Conservation (phyloP, 2,797 vertebrate species). For the Tragelaphus oryx region DNA sequence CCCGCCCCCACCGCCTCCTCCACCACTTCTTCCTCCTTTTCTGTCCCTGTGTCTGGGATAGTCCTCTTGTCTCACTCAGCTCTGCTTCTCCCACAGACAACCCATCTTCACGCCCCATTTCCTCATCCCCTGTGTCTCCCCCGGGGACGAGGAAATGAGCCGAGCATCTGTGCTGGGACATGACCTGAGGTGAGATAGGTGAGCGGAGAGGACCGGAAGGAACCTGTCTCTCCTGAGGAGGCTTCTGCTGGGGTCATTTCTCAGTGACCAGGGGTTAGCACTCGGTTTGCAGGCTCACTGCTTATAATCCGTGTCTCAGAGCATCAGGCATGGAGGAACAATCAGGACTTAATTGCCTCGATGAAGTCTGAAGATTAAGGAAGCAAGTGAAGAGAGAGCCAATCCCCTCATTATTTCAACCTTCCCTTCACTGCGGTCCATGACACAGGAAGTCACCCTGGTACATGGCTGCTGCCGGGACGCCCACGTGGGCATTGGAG, state of each 20-base stretch:
- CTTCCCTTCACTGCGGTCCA: slow-evolving; percentile 2
- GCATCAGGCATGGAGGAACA: neutral
- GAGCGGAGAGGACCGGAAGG: neutral
- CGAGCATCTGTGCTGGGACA: neutral
- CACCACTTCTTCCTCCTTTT: neutral
- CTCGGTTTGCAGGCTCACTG: neutral
- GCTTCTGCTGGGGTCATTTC: neutral
- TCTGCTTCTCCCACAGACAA: neutral
- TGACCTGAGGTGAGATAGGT: neutral
- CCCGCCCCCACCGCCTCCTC: no score
- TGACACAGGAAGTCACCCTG: slow-evolving; percentile 19
- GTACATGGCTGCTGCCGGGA: slow-evolving; percentile 11
- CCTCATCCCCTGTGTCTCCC: neutral
- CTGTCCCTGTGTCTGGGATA: neutral
- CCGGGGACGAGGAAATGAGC: neutral
- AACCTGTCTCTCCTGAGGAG: neutral
- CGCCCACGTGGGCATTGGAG: neutral
- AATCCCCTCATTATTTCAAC: slow-evolving; percentile 7
- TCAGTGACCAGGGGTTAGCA: neutral
- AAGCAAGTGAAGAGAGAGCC: slow-evolving; percentile 28
- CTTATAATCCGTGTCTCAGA: neutral
- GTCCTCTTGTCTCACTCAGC: neutral
- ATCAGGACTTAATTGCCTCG: slow-evolving; percentile 45
- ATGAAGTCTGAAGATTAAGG: slow-evolving; percentile 16
- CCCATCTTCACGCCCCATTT: neutral